Base-by-base conservation (phyloP, 2,888 invertebrate species). In the Orchestes rusci region DNA sequence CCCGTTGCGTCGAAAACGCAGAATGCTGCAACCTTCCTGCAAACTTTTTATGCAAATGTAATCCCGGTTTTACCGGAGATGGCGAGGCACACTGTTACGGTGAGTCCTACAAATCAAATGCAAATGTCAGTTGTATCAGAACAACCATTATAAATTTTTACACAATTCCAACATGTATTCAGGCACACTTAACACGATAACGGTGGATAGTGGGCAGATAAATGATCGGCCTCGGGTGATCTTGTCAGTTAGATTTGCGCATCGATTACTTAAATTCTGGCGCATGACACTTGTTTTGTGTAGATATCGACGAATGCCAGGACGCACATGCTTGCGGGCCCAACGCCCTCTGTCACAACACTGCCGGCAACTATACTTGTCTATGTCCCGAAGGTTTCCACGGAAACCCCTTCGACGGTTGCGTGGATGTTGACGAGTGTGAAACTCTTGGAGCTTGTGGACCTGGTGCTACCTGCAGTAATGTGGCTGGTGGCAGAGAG, bases 21-120 rank as follows among this genome's bases (percentile, higher is more conserved):
- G 92, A 92, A 68, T 94, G 94, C 70, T 93, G 93, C 67, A 94
- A 94, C 73, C 73, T 93, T 59, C 93, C 93, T 35, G 87, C 92
- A 56, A 90, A 91, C 74, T 94, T 90, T 70, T 80, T 91, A 57
- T 94, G 94, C 75, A 92, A 91, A 73, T 94, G 94, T 70, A 82
- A 84, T 60, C 79, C 88, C 48, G 93, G 93, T 44, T 94, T 82
- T 62, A 84, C 86, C 68, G 93, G 93, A 49, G 89, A 93, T 59
- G 93, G 92, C 29, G 91, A 92, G 73, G 82, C 80, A 58, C 79
- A 82, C 63, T 94, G 93, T 71, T 73, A 77, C 71, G 87, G 87
- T 86, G 70, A 70, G 67, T 56, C 15, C 17, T 12, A 31, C 12
- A 16, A 5, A 20, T 36, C 23, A 16, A 16, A 13, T 2, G 28